These are phyloP conservation scores for Osmerus mordax DNA, from an alignment of 2,113 vertebrate species.

Conservation along the genomic window DNA sequence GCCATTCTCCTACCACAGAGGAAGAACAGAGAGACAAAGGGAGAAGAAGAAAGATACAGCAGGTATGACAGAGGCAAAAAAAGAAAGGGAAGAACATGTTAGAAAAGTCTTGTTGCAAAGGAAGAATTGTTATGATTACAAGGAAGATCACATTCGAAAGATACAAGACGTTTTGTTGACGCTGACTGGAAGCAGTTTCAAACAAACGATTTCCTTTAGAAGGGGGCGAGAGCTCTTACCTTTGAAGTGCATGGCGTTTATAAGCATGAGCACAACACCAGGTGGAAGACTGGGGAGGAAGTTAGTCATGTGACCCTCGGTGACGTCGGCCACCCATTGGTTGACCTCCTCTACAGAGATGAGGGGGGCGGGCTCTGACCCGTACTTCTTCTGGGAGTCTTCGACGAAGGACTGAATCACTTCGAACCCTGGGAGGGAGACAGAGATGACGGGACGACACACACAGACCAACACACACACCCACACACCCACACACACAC, in stretches of 20 bases:
- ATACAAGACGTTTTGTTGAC: too few relatives aligned
- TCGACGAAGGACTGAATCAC: slow-evolving; percentile 78
- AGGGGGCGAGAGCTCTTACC: slow-evolving; percentile 60
- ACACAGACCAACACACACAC: too few relatives aligned
- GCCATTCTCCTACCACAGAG: slow-evolving; percentile 79
- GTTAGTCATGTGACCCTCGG: slow-evolving; percentile 78
- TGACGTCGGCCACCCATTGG: slow-evolving; percentile 82
- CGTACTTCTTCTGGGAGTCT: slow-evolving; percentile 75
- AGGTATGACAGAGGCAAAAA: too few relatives aligned
- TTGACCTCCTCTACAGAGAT: slow-evolving; percentile 79
- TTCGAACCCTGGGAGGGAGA: slow-evolving; percentile 70
- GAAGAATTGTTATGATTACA: too few relatives aligned
- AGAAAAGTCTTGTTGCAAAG: too few relatives aligned
- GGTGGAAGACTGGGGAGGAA: slow-evolving; percentile 80
- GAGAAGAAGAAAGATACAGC: too few relatives aligned
- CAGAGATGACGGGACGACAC: background rate
- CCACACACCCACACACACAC: too few relatives aligned
- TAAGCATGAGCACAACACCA: slow-evolving; percentile 77
- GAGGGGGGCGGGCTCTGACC: slow-evolving; percentile 74
- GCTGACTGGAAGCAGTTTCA: too few relatives aligned
- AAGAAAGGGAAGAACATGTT: background rate
- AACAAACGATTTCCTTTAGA: too few relatives aligned
- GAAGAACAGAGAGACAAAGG: background rate
- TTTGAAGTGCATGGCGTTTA: slow-evolving; percentile 86
- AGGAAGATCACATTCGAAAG: too few relatives aligned